These are phyloP conservation scores for Phragmatobia fuliginosa DNA, from an alignment of 2,888 invertebrate genomes.

Conservation along the genomic window DNA sequence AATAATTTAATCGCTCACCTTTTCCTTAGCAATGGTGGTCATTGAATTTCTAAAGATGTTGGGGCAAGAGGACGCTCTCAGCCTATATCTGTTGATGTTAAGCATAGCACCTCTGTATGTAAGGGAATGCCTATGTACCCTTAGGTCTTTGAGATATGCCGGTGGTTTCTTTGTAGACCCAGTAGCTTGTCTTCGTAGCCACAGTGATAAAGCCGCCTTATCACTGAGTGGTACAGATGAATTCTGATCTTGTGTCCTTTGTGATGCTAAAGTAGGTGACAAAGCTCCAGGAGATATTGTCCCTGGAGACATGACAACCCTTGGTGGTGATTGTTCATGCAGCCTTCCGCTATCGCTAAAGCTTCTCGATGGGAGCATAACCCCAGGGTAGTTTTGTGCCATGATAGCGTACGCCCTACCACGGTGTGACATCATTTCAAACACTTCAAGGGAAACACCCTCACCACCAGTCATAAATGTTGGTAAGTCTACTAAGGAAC, in stretches of 20 bases:
- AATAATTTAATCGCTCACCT: slow-evolving; percentile 68
- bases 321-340: slow-evolving; percentile 76
- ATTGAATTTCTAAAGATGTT: slow-evolving; percentile 95
- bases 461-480: slow-evolving; percentile 93
- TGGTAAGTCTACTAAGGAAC: slow-evolving; percentile 94
- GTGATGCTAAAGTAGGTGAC: slow-evolving; percentile 64
- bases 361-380: slow-evolving; percentile 90
- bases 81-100: slow-evolving; percentile 92
- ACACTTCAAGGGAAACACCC: slow-evolving; percentile 91
- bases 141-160: slow-evolving; percentile 90
- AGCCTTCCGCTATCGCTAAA: slow-evolving; percentile 88
- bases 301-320: slow-evolving; percentile 68
- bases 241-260: slow-evolving; percentile 50
- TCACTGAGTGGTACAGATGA: slow-evolving; percentile 64
- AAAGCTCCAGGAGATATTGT: slow-evolving; percentile 61
- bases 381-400: slow-evolving; percentile 91
- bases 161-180: slow-evolving; percentile 85
- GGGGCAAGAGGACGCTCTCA: slow-evolving; percentile 95
- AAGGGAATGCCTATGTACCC: slow-evolving; percentile 92
- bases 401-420: slow-evolving; percentile 91
- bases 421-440: slow-evolving; percentile 90
- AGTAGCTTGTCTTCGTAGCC: slow-evolving; percentile 85
- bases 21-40: slow-evolving; percentile 94
- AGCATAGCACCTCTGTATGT: slow-evolving; percentile 95
- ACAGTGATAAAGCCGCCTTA: slow-evolving; percentile 84